A percentile compares a stretch with the other conserved stretches of the same genome.
Conservation (phyloP, 2,113 vertebrate genomes). For the Stegastes partitus region DNA sequence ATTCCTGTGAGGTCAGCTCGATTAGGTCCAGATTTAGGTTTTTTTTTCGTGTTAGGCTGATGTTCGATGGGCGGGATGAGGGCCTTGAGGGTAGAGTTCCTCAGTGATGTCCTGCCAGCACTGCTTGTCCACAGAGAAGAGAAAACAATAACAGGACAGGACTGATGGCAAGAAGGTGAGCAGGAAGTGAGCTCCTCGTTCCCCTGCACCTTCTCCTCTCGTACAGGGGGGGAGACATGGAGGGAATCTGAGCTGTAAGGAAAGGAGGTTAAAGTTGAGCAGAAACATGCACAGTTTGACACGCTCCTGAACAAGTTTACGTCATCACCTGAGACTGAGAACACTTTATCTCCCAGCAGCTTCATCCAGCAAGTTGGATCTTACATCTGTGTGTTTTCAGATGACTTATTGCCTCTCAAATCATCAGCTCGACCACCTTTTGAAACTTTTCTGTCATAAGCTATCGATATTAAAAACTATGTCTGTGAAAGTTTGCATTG, state of each 20-base stretch:
- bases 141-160: conserved; percentile 67
- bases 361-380: neutral
- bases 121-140: conserved; percentile 31
- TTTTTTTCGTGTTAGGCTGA: neutral
- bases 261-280: conserved; percentile 42
- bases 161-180: conserved; percentile 36
- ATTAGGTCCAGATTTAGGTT: conserved; percentile 39
- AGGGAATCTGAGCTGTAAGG: neutral
- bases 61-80: conserved; percentile 6
- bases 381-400: neutral
- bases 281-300: conserved; percentile 12
- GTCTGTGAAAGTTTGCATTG: too few species aligned
- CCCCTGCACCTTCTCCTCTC: neutral
- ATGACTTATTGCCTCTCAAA: neutral
- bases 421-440: too few species aligned
- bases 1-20: conserved; percentile 63
- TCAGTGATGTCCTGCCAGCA: conserved; percentile 40
- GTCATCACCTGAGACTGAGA: neutral
- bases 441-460: too few species aligned
- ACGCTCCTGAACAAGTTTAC: conserved; percentile 7
- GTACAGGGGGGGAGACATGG: conserved; percentile 1
- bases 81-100: conserved; percentile 3
- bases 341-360: neutral
- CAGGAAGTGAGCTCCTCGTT: conserved; percentile 51
- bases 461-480: too few species aligned